Evolutionary conservation across 30 jellyfish, hydroid and myxozoan species (phyloP), one percentile per base, ranked within the genome.

Genomic region (Cassiopea xamachana): DNA sequence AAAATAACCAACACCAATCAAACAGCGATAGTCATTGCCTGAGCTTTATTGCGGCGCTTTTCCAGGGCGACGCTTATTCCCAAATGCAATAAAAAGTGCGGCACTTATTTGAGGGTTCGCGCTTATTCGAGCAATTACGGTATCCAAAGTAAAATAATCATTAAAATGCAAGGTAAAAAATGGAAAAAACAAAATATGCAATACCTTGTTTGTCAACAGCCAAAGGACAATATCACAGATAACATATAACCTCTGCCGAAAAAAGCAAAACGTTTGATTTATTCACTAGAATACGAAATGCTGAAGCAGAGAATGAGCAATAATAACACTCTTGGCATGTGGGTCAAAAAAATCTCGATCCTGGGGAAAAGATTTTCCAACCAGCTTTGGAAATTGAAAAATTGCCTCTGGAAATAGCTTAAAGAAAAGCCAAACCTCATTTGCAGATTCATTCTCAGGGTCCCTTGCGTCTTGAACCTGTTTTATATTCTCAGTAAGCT

Each of bases 201-300:
- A 10, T 90, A 94, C 98, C 96, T 94, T 94, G 61, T 83, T 86
- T 80, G 92, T 80, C 1, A 94, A 87, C 60, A 96, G 89, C 85
- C 92, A 81, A 17, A 90, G 83, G 10, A 93, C 98, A 79, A 87
- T 71, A 82, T 94, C 98, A 75, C 98, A 94, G 15, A 94, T 88
- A 47, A 97, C 85, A 71, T 94, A 94, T 49, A 94, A n/a, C 76
- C 86, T 94, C 98, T 94, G 69, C 39, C 69, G 89, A 72, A 51
- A 68, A 79, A 3, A 55, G 64, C 64, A 55, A 55, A 55, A 10
- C 12, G 12, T 55, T 55, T 3, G 64, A 55, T 6, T 10, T 55
- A 55, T 6, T 55, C 12, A 10, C 64, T 10, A 55, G 64, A 55
- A 55, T 55, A 0, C 64, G 12, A 3, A 55, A 55, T 27, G 12